phyloP scores from a whole-genome alignment of 2,888 invertebrate species.

The Brassicogethes aeneus region DNA sequence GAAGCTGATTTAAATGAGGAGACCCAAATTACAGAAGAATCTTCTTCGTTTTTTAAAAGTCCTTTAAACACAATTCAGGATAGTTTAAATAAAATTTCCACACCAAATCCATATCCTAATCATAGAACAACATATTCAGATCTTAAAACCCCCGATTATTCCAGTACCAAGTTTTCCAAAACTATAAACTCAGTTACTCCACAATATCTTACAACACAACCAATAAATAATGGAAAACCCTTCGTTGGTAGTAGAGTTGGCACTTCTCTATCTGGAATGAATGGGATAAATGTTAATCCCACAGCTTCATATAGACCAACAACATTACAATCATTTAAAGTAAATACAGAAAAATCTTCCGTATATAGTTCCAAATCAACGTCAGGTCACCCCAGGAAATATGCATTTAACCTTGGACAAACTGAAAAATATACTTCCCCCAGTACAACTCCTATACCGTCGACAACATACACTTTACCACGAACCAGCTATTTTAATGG shows the following conservation, averaged over 20 bases:
- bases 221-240: conserved; percentile 35
- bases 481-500: conserved; percentile 38
- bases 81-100: conserved; percentile 17
- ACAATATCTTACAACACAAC: conserved; percentile 32
- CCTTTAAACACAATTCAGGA: conserved; percentile 25
- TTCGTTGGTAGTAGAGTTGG: conserved; percentile 33
- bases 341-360: neutral
- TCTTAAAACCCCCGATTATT: conserved; percentile 26
- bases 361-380: conserved; percentile 1
- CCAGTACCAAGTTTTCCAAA: conserved; percentile 7
- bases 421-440: conserved; percentile 12
- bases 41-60: conserved; percentile 61
- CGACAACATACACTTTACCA: conserved; percentile 11
- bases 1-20: conserved; percentile 32
- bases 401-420: conserved; percentile 11
- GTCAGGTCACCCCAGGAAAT: conserved; percentile 3
- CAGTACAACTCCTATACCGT: conserved; percentile 10
- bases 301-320: neutral
- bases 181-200: conserved; percentile 31
- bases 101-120: conserved; percentile 31
- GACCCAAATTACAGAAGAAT: conserved; percentile 66
- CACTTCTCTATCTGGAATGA: conserved; percentile 13
- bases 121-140: conserved; percentile 36
- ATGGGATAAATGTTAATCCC: neutral
- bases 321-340: neutral